phyloP scores from a whole-genome alignment of 2,888 invertebrate genomes.

The Polymixis flavicincta region DNA sequence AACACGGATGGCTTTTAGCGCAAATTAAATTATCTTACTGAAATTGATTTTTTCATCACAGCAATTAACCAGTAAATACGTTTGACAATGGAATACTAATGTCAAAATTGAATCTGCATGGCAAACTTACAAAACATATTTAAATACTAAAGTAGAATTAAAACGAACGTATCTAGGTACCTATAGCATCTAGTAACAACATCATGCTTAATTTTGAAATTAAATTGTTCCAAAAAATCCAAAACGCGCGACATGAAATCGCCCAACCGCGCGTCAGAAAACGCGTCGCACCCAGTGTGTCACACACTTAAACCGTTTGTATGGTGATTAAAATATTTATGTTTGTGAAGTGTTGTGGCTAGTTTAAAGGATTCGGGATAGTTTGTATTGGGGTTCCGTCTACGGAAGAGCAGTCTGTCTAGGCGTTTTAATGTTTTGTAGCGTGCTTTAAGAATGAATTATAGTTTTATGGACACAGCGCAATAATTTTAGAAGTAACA shows the following conservation, averaged over 20 bases:
- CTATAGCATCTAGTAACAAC: no score
- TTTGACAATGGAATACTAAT: background rate
- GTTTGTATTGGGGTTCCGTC: conserved; percentile 38
- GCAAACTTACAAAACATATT: background rate
- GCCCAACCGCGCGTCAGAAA: background rate
- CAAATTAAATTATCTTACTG: background rate
- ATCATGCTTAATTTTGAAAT: background rate
- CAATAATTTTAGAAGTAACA: background rate
- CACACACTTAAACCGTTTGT: conserved; percentile 31
- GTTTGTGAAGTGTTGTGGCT: conserved; percentile 58
- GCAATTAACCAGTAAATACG: background rate
- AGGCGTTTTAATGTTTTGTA: background rate
- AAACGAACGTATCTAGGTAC: background rate
- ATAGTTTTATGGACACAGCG: no score
- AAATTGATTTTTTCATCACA: background rate
- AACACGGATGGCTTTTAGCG: background rate
- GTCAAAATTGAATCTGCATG: background rate
- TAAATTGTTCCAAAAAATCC: background rate
- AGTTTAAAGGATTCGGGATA: conserved; percentile 47
- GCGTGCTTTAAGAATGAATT: background rate
- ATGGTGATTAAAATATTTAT: conserved; percentile 64
- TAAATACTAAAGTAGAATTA: background rate
- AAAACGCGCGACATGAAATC: background rate
- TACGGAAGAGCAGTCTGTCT: background rate
- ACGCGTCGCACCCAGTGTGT: conserved; percentile 29